Evolutionary conservation across 2,888 invertebrate genomes (phyloP), one percentile per base, ranked within the genome.

Genomic region (Tinea trinotella): DNA sequence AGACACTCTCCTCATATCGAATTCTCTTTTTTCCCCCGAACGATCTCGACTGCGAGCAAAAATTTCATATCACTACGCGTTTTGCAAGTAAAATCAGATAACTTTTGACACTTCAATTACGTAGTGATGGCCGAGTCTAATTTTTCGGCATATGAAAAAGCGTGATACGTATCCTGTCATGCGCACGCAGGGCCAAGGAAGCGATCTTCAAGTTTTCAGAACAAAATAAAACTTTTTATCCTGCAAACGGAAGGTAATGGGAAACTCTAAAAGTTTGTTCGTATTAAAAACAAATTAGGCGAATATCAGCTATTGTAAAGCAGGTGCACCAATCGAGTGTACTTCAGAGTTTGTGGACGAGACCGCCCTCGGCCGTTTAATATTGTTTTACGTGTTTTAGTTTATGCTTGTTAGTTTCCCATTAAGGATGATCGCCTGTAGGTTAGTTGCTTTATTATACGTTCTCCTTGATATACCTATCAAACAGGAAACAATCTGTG

Each of bases 71-170:
- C 74, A 74, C 74, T 69, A 73, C 73, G 74, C 76, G 76, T 71
- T 84, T 84, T 84, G 85, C 83, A 84, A 85, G 85, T 84, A 78
- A 84, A 84, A 85, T 85, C 83, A 83, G 81, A 79, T 74, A 85
- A 85, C 82, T 85, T 85, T 84, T 85, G 85, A 84, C 85, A 84
- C 82, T 82, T 80, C 85, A 85, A 84, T 85, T 85, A 84, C 80
- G 75, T 64, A 72, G 76, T 79, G 82, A 83, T 79, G 77, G 78
- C 70, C 70, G 75, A 63, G 69, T 77, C 71, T 73, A 79, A 77
- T 78, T 81, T 81, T 80, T 70, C 60, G 60, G 63, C 53, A 62
- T 65, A 59, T 69, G 57, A 64, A 70, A 71, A 68, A 65, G 62
- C 68, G 68, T 64, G 62, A 71, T 75, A 71, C 76, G 71, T 70